Evolutionary conservation across 2,113 vertebrate genomes (phyloP).

Genomic region (Callocephalon fimbriatum): DNA sequence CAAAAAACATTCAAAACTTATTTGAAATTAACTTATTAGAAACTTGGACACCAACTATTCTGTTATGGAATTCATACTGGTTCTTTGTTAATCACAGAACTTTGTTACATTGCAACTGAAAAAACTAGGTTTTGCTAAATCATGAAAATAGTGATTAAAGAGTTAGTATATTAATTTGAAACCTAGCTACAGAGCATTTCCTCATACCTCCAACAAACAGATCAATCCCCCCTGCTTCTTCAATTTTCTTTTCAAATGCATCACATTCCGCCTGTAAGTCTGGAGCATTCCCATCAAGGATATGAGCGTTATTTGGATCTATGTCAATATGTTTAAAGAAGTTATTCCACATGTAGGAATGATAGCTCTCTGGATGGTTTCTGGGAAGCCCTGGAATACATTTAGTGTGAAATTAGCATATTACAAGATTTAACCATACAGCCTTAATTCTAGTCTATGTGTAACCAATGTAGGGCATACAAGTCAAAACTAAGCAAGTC

Average conservation of each 20-base stretch:
- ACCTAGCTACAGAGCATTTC: background rate
- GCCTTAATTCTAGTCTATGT: background rate
- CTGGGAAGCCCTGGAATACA: slow-evolving; percentile 80
- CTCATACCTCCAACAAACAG: slow-evolving; percentile 85
- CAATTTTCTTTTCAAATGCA: slow-evolving; percentile 84
- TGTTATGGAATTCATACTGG: background rate
- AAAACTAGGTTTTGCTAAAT: background rate
- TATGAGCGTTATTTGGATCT: slow-evolving; percentile 84
- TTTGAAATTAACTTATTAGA: background rate
- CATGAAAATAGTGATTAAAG: background rate
- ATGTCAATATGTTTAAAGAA: slow-evolving; percentile 88
- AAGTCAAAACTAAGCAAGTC: background rate
- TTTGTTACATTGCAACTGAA: background rate
- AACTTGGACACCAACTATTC: slow-evolving; percentile 21
- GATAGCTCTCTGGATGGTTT: slow-evolving; percentile 86
- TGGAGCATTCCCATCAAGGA: slow-evolving; percentile 83
- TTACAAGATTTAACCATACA: background rate
- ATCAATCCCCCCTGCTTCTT: slow-evolving; percentile 85
- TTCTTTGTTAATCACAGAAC: background rate
- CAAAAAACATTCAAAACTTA: background rate
- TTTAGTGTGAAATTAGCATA: slow-evolving; percentile 7
- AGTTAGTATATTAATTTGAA: background rate
- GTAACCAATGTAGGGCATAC: background rate
- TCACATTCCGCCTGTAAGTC: slow-evolving; percentile 84
- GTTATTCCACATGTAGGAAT: slow-evolving; percentile 89